Conservation (phyloP, 2,113 vertebrate genomes). For the Colossoma macropomum region DNA sequence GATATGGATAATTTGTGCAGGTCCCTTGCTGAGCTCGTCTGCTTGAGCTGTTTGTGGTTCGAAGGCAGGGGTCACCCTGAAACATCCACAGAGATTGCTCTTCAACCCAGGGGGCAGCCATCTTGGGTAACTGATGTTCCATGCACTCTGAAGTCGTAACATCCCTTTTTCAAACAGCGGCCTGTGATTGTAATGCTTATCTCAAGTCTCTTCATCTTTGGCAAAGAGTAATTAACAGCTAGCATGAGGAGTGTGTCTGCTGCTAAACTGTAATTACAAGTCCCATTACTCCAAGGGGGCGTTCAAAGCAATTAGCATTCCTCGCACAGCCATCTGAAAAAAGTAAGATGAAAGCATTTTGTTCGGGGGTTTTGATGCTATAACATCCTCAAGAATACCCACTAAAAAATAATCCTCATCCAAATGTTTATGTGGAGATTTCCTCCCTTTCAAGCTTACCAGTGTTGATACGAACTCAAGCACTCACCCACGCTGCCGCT, state of each 20-base stretch:
- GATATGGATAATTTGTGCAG: slow-evolving; percentile 49
- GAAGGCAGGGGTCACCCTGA: slow-evolving; percentile 59
- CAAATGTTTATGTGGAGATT: slow-evolving; percentile 34
- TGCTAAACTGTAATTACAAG: slow-evolving; percentile 65
- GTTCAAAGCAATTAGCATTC: slow-evolving; percentile 62
- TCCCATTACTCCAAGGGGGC: slow-evolving; percentile 63
- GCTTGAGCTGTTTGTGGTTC: slow-evolving; percentile 37
- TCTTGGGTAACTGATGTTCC: slow-evolving; percentile 55
- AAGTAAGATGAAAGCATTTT: slow-evolving; percentile 52
- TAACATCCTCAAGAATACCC: slow-evolving; percentile 37
- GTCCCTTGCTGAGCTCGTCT: slow-evolving; percentile 39
- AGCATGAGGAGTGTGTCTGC: slow-evolving; percentile 59
- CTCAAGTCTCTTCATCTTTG: slow-evolving; percentile 60
- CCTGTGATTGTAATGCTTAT: slow-evolving; percentile 58
- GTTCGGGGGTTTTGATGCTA: slow-evolving; percentile 47
- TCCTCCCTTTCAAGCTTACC: slow-evolving; percentile 42
- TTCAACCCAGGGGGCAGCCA: slow-evolving; percentile 51
- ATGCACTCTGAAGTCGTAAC: slow-evolving; percentile 44
- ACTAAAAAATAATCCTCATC: slow-evolving; percentile 12
- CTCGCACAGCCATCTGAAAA: slow-evolving; percentile 52
- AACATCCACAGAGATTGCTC: slow-evolving; percentile 57
- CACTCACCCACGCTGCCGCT: not conserved
- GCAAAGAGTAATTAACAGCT: slow-evolving; percentile 55
- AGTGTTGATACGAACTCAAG: slow-evolving; percentile 26
- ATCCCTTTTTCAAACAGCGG: slow-evolving; percentile 54